phyloP scores from a whole-genome alignment of 2,797 vertebrate genomes.

The Lacerta viridis region DNA sequence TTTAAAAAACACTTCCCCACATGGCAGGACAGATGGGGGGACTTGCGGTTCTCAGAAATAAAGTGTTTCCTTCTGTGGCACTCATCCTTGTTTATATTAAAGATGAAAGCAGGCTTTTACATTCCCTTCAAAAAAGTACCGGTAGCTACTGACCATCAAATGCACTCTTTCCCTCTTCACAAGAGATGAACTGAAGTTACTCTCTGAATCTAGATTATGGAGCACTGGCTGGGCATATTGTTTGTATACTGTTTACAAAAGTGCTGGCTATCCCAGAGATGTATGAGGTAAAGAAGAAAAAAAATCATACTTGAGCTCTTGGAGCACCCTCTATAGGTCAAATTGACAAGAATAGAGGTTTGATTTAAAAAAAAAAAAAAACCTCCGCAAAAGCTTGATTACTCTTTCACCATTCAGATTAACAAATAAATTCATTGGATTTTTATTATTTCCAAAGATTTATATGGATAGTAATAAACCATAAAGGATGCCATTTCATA shows the following conservation, averaged over 20 bases:
- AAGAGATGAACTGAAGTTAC: neutral
- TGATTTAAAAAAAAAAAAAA: no score
- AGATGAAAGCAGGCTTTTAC: neutral
- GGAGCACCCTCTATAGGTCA: constrained; percentile 37
- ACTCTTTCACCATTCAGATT: neutral
- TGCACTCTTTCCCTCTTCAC: neutral
- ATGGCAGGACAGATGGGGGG: neutral
- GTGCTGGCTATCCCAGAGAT: neutral
- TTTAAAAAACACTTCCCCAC: no score
- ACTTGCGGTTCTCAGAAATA: neutral
- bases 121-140: neutral
- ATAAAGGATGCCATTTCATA: neutral
- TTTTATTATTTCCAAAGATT: neutral
- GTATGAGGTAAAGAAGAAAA: neutral
- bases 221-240: neutral
- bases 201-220: neutral
- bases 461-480: neutral
- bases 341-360: neutral
- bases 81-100: neutral
- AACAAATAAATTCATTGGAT: neutral
- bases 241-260: neutral
- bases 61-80: rapidly evolving
- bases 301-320: neutral
- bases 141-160: neutral
- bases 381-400: no score